Base-by-base conservation (phyloP, 2,888 invertebrate species). In the Agelastica alni region DNA sequence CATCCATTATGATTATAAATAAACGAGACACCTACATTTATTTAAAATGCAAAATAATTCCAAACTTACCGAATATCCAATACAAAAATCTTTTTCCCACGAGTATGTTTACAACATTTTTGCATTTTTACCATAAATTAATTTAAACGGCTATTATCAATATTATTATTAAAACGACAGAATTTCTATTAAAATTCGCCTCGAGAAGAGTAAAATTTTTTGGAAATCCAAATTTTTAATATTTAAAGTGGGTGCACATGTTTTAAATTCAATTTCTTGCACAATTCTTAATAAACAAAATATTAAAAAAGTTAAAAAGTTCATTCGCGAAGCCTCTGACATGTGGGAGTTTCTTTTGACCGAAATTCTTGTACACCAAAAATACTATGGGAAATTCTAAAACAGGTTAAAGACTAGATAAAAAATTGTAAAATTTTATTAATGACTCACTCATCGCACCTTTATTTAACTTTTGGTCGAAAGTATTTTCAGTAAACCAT, bases 401-500 rank as follows among this genome's bases (percentile, higher is more conserved):
- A 52, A 54, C 34, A 51, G 28, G 30, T n/a, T 18, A 16, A 55
- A 48, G 60, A 61, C 60, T 61, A 61, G 60, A 61, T 55, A 47
- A 48, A 34, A 57, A 55, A 34, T 46, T 43, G 43, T 44, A 44
- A 26, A 47, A 32, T 48, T 46, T 36, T n/a, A 16, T 42, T 14
- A 45, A 34, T 22, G 14, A 44, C 30, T 44, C 13, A 41, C 31
- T 31, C 22, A 26, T 20, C 20, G 31, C 49, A 41, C 13, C 39
- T 48, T 28, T 52, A 45, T 44, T 48, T 34, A 37, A 51, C 36
- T 51, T 53, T 58, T 51, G 43, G 49, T 26, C 48, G 42, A 43
- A 49, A 60, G 60, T 56, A 60, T 58, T 58, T 58, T 58, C 51
- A 51, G 58, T 53, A 17, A n/a, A 41, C 48, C 53, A 53, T 51